Conservation (phyloP, 2,113 vertebrate species). For the Bubo blakistoni region DNA sequence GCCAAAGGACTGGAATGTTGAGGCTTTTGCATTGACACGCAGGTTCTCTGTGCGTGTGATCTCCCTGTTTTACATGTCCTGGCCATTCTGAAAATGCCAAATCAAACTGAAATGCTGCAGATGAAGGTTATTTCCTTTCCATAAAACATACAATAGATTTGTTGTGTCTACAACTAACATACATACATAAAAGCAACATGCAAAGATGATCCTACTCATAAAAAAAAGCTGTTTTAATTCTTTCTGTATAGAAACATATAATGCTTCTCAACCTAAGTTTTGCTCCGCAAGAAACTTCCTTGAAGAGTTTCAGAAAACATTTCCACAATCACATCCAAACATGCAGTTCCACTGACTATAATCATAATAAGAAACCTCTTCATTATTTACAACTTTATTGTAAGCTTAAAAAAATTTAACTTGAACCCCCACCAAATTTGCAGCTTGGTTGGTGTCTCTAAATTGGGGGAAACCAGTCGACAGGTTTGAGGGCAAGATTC, state of each 20-base stretch:
- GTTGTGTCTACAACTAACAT: neutral
- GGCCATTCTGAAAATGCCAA: neutral
- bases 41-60: neutral
- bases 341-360: neutral
- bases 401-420: neutral
- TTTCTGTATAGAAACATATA: neutral
- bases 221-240: neutral
- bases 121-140: neutral
- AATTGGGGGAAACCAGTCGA: neutral
- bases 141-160: neutral
- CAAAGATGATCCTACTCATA: neutral
- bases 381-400: neutral
- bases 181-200: neutral
- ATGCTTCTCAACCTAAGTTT: neutral
- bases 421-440: neutral
- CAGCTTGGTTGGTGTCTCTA: neutral
- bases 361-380: neutral
- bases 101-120: neutral
- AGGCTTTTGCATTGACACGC: neutral
- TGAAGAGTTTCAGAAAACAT: neutral
- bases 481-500: neutral
- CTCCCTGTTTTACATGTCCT: neutral
- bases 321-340: neutral
- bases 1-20: neutral
- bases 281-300: neutral